A percentile compares a stretch with the other conserved stretches of the same genome.
These are phyloP conservation scores for Eunapius fragilis DNA, from an alignment of 37 sponge, comb jelly and placozoan species.

Conservation along the genomic window DNA sequence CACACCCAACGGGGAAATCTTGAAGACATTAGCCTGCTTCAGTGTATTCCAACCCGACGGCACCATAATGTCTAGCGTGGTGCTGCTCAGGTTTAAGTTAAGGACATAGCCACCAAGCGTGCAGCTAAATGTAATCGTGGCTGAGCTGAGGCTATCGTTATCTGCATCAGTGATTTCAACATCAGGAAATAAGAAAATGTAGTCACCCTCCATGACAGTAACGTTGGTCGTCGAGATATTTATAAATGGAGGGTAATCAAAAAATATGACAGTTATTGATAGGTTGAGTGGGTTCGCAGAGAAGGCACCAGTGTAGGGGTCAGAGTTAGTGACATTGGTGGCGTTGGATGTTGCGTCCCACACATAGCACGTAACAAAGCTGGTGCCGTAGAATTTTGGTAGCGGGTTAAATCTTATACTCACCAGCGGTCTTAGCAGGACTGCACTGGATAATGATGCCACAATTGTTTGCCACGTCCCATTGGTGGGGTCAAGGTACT, in stretches of 20 bases:
- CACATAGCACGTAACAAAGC: constrained; percentile 8
- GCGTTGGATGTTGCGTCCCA: constrained; percentile 46
- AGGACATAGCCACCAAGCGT: neutral
- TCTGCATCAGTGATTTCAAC: constrained; percentile 45
- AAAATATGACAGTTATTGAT: constrained; percentile 5
- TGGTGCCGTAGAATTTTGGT: constrained; percentile 27
- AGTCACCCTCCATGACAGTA: constrained; percentile 27
- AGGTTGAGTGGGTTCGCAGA: constrained; percentile 8
- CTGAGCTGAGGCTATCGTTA: constrained; percentile 13
- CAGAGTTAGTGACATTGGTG: constrained; percentile 8
- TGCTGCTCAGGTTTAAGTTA: neutral
- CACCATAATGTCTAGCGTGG: neutral
- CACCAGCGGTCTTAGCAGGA: neutral
- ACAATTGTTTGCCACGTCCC: constrained; percentile 30
- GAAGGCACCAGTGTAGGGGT: constrained; percentile 47
- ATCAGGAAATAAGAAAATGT: constrained; percentile 25
- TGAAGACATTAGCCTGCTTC: neutral
- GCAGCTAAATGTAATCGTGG: constrained; percentile 27
- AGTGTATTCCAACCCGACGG: neutral
- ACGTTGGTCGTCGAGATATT: neutral
- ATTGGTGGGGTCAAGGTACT: constrained; percentile 11
- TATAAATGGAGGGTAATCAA: constrained; percentile 57
- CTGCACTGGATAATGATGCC: neutral
- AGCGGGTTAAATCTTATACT: constrained; percentile 36
- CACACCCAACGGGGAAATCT: neutral